Evolutionary conservation across 2,113 vertebrate genomes (phyloP).

Genomic region (Bambusicola thoracicus): DNA sequence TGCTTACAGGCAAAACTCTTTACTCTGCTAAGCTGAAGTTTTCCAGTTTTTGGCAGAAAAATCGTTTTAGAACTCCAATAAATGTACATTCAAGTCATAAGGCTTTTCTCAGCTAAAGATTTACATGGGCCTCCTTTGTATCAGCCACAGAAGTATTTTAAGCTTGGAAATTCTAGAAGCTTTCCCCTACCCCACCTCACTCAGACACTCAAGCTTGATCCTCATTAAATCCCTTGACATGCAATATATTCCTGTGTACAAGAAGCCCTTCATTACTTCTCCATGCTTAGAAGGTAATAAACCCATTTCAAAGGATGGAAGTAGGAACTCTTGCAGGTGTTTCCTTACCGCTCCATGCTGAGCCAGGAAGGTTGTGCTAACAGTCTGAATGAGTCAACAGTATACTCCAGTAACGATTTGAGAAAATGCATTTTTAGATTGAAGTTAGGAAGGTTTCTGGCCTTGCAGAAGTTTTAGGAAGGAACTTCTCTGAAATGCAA

Average conservation of each 20-base stretch:
- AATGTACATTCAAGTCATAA: slow-evolving; percentile 48
- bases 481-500: not conserved
- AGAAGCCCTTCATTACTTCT: slow-evolving; percentile 63
- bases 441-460: not conserved
- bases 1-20: slow-evolving; percentile 40
- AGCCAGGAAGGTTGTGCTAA: not conserved
- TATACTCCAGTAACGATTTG: not conserved
- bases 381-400: rapidly evolving
- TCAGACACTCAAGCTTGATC: slow-evolving; percentile 68
- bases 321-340: slow-evolving; percentile 54
- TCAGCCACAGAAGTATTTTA: slow-evolving; percentile 70
- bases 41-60: slow-evolving; percentile 59
- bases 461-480: not conserved
- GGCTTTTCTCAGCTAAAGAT: slow-evolving; percentile 67
- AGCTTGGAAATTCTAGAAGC: slow-evolving; percentile 73
- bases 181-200: slow-evolving; percentile 55
- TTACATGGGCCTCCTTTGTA: slow-evolving; percentile 64
- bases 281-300: slow-evolving; percentile 60
- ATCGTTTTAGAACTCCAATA: slow-evolving; percentile 53
- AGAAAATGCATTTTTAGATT: not conserved
- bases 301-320: slow-evolving; percentile 60
- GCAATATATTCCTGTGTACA: slow-evolving; percentile 65
- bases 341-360: slow-evolving; percentile 24
- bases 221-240: slow-evolving; percentile 71
- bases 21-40: slow-evolving; percentile 9